These are phyloP conservation scores for Brenthis daphne DNA, from an alignment of 2,888 invertebrate species.

Conservation along the genomic window DNA sequence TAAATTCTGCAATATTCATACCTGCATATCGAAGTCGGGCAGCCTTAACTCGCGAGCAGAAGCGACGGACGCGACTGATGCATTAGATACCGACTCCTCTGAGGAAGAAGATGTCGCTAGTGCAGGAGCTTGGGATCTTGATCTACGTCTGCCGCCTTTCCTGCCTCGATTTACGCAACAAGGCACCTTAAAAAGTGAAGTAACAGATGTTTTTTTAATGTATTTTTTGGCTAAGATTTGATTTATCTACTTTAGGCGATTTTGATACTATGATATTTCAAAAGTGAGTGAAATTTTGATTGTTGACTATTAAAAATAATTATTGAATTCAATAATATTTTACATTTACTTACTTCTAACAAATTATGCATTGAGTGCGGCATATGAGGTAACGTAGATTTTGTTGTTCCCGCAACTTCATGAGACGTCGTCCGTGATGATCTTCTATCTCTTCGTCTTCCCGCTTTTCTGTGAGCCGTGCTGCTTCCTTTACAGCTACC, in stretches of 20 bases:
- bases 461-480: slow-evolving; percentile 83
- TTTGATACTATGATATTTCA: too few species aligned
- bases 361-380: slow-evolving; percentile 82
- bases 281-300: not conserved
- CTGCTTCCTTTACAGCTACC: slow-evolving; percentile 77
- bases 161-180: slow-evolving; percentile 63
- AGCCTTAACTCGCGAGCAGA: slow-evolving; percentile 69
- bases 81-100: slow-evolving; percentile 72
- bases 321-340: not conserved
- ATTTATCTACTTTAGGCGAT: too few species aligned
- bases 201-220: not conserved
- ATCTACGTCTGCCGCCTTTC: slow-evolving; percentile 66
- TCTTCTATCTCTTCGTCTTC: slow-evolving; percentile 84
- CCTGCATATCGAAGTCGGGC: slow-evolving; percentile 74
- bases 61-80: slow-evolving; percentile 72
- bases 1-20: slow-evolving; percentile 35
- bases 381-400: slow-evolving; percentile 80
- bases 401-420: slow-evolving; percentile 73
- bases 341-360: slow-evolving; percentile 77
- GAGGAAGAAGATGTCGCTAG: slow-evolving; percentile 69
- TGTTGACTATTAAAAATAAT: not conserved
- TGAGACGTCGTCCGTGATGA: slow-evolving; percentile 78
- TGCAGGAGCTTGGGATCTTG: slow-evolving; percentile 72
- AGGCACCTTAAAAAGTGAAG: slow-evolving; percentile 58
- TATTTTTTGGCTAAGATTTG: not conserved